Conservation (phyloP, 2,113 vertebrate genomes). For the Hyaena hyaena region DNA sequence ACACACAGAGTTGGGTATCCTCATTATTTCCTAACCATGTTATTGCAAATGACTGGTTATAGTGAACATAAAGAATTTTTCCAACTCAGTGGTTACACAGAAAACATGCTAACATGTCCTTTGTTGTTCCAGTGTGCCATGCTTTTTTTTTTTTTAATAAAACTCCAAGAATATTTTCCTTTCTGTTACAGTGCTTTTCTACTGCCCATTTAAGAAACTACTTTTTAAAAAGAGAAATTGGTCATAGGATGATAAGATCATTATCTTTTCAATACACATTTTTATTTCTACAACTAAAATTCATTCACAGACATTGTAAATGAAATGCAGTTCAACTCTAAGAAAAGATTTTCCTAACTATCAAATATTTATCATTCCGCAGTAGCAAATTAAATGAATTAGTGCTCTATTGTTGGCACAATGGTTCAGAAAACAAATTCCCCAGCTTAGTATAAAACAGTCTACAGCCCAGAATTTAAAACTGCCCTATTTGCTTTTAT, state of each 20-base stretch:
- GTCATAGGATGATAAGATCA: not conserved
- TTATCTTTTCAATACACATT: not conserved
- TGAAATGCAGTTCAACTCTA: not conserved
- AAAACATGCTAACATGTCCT: not conserved
- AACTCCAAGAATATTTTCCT: not conserved
- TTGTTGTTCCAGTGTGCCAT: not conserved
- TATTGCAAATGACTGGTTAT: not conserved
- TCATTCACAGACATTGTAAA: not conserved
- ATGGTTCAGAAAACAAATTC: constrained; percentile 21
- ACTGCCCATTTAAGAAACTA: not conserved
- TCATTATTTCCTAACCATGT: not conserved
- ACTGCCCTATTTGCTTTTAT: not conserved
- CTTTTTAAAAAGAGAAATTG: constrained; percentile 13
- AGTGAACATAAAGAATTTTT: not conserved
- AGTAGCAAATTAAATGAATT: constrained; percentile 20
- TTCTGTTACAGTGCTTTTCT: not conserved
- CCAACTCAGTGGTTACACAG: not conserved
- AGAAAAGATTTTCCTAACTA: not conserved
- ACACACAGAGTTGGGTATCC: not conserved
- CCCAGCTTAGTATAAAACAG: not conserved
- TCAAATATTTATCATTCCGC: not conserved
- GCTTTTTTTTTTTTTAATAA: not conserved
- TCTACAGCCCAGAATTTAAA: not conserved
- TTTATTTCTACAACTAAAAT: constrained; percentile 26
- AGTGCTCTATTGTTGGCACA: not conserved